Evolutionary conservation across 2,888 invertebrate species (phyloP).

Genomic region (Synanthedon andrenaeformis): DNA sequence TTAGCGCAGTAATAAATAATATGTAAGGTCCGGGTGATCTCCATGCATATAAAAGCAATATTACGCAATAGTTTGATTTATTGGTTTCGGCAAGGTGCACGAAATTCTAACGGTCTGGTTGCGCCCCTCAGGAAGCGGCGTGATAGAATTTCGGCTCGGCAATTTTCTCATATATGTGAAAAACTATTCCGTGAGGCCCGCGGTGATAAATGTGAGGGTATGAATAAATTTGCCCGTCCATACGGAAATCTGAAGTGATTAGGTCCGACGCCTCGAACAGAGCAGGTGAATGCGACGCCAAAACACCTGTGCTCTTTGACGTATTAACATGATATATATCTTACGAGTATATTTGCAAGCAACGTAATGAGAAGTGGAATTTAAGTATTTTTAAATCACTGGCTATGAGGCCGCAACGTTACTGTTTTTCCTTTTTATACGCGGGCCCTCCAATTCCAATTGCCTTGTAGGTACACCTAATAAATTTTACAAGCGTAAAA

Average conservation of each 20-base stretch:
- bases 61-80: slow-evolving; percentile 68
- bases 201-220: slow-evolving; percentile 62
- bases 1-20: slow-evolving; percentile 58
- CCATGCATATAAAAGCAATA: slow-evolving; percentile 61
- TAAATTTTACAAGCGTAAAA: slow-evolving; percentile 35
- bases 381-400: slow-evolving; percentile 10
- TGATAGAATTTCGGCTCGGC: slow-evolving; percentile 57
- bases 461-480: slow-evolving; percentile 25
- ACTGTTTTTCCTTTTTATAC: slow-evolving; percentile 2
- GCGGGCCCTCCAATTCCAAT: slow-evolving; percentile 18
- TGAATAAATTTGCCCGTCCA: slow-evolving; percentile 59
- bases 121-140: slow-evolving; percentile 33
- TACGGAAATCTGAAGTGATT: slow-evolving; percentile 56
- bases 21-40: slow-evolving; percentile 40
- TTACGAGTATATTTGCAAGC: neutral
- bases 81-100: slow-evolving; percentile 63
- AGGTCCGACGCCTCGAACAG: slow-evolving; percentile 42
- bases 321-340: neutral
- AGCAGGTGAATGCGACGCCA: slow-evolving; percentile 32
- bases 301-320: neutral
- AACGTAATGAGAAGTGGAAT: neutral
- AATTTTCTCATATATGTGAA: slow-evolving; percentile 58
- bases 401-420: slow-evolving; percentile 6
- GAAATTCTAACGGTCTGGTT: slow-evolving; percentile 41
- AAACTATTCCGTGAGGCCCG: slow-evolving; percentile 49